phyloP scores from a whole-genome alignment of 2,797 vertebrate genomes.

The Jordanella pulchra region DNA sequence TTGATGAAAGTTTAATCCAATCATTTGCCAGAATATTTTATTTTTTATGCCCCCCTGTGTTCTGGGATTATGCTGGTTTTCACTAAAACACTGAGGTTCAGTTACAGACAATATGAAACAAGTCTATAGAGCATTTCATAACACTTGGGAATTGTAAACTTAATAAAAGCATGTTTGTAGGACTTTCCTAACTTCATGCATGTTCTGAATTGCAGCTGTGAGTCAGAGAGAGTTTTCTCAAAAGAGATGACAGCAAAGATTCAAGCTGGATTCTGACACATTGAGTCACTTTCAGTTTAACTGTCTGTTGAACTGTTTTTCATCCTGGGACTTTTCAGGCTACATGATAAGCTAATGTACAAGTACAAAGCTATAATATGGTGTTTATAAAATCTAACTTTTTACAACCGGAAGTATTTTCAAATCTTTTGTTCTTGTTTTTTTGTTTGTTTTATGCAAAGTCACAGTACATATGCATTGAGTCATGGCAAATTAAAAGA shows the following conservation, averaged over 20 bases:
- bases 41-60: background rate
- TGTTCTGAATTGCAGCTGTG: constrained; percentile 17
- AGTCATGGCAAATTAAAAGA: background rate
- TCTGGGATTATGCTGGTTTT: background rate
- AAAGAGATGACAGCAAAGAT: constrained; percentile 34
- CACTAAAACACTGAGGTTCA: constrained; percentile 1
- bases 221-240: constrained; percentile 40
- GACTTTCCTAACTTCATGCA: background rate
- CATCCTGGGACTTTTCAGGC: background rate
- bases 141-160: background rate
- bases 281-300: constrained; percentile 19
- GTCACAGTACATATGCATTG: too few relatives aligned
- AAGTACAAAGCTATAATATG: background rate
- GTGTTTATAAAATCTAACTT: background rate
- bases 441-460: background rate
- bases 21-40: background rate
- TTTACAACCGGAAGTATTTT: too few relatives aligned
- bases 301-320: constrained; percentile 1
- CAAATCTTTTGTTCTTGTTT: too few relatives aligned
- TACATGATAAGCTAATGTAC: background rate
- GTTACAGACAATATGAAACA: constrained; percentile 9
- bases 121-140: constrained; percentile 2
- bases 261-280: constrained; percentile 23
- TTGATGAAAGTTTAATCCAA: background rate
- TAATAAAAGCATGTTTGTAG: constrained; percentile 13